phyloP scores from a whole-genome alignment of 2,113 vertebrate genomes.

The Tauraco erythrolophus region DNA sequence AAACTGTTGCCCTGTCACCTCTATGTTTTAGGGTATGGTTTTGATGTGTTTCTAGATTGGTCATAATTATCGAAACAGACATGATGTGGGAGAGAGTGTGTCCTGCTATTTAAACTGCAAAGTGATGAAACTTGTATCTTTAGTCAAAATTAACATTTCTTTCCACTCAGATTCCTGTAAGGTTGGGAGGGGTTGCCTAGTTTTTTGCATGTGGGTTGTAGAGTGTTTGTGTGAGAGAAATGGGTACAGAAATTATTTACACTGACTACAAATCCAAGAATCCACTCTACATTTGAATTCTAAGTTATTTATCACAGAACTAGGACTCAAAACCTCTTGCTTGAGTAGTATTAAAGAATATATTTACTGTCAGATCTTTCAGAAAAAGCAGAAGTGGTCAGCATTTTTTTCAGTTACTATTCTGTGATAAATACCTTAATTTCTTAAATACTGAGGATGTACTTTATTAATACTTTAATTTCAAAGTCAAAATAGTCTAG shows the following conservation, averaged over 20 bases:
- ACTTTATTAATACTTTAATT: neutral
- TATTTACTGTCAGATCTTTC: neutral
- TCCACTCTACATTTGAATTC: neutral
- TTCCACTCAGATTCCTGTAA: neutral
- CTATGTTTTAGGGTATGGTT: neutral
- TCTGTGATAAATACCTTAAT: neutral
- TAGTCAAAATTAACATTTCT: neutral
- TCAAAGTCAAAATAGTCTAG: neutral
- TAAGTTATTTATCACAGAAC: neutral
- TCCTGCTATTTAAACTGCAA: neutral
- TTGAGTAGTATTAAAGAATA: neutral
- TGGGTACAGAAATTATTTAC: neutral
- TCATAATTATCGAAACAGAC: neutral
- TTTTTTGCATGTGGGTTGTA: neutral
- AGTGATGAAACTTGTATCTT: neutral
- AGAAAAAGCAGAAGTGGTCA: neutral
- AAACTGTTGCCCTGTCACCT: neutral
- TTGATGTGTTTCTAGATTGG: neutral
- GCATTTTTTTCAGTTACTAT: neutral
- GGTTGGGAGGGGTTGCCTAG: neutral
- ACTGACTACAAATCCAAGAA: neutral
- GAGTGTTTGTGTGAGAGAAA: neutral
- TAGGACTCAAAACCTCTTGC: neutral
- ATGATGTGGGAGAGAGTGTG: neutral
- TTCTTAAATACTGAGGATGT: neutral